Evolutionary conservation across 2,113 vertebrate species (phyloP), one percentile per base, ranked within the genome.

Genomic region (Engraulis encrasicolus): DNA sequence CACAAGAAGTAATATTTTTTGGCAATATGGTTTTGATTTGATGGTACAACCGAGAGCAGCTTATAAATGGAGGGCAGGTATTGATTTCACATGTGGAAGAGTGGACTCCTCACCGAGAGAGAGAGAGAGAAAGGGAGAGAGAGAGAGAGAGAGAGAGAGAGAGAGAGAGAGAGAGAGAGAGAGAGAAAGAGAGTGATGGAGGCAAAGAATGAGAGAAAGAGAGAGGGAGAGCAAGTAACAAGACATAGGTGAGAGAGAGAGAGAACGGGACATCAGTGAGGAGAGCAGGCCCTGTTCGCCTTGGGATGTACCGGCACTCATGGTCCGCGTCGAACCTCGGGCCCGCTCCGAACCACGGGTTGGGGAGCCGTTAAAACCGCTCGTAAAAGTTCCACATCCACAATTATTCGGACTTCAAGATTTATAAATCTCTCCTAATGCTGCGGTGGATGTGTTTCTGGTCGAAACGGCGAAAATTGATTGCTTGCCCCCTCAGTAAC

Each of bases 81-180:
- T 94, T 91, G 90, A 93, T 94, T 94, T 93, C 93, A 94, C 92
- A 95, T 93, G 90, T 94, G 93, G 89, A 84, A 79, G 77, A 37
- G 58, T 82, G 48, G 81, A 71, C 85, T 84, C 36, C 78, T 78
- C 80, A 58, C 77, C 85, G 84, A 85, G 87, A 84, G 52, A 17
- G 17, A 23, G 58, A 66, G 58, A 66, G n/a, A 74, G 66, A 45
- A 9, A 45, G 40, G 9, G 40, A 45, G 40, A 45, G 40, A 45
- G 40, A 45, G 40, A 3, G 40, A 45, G 40, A 3, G 9, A 9
- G 9, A 9, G 40, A 3, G 9, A 45, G 40, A 3, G 9, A 45
- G 9, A 3, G 40, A 45, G 40, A 3, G 40, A 45, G n/a, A 31
- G 66, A 31, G 27, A 86, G 40, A 3, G 9, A 45, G 9, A 3